Evolutionary conservation across 1,140 invertebrate species (phyloP).

Genomic region (Brachionus manjavacas): DNA sequence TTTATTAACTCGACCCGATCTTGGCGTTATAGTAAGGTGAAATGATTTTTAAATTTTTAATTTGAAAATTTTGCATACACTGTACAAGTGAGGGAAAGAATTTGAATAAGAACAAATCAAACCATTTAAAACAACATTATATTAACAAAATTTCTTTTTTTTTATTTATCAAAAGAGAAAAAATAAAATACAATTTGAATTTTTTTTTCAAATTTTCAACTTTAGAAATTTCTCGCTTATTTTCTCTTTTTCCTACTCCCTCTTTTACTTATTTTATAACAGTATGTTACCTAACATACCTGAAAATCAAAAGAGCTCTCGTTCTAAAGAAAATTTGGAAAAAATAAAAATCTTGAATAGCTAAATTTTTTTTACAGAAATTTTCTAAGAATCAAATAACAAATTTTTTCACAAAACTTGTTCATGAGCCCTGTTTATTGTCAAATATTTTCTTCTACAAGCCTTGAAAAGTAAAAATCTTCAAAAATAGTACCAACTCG

Average conservation of each 20-base stretch:
- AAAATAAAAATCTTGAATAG: neutral
- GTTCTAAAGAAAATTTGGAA: neutral
- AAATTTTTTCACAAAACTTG: neutral
- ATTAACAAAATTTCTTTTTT: slow-evolving; percentile 7
- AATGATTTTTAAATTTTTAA: neutral
- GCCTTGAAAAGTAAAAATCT: neutral
- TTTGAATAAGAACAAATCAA: neutral
- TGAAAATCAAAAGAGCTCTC: neutral
- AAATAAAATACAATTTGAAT: neutral
- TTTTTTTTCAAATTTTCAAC: neutral
- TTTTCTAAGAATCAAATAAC: neutral
- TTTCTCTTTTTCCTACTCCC: neutral
- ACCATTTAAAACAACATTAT: slow-evolving; percentile 1
- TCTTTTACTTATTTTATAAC: neutral
- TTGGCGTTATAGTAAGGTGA: neutral
- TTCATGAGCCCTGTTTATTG: neutral
- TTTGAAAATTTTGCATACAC: neutral
- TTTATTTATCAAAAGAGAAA: neutral
- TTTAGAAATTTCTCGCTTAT: neutral
- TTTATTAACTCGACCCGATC: neutral
- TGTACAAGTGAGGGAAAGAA: neutral
- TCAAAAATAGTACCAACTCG: neutral
- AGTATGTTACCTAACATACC: slow-evolving; percentile 26
- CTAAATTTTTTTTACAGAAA: neutral
- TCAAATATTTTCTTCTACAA: neutral